Percentiles rank a stretch among this genome's conserved stretches.
Conservation (phyloP, 2,113 vertebrate species). For the Lepus americanus region DNA sequence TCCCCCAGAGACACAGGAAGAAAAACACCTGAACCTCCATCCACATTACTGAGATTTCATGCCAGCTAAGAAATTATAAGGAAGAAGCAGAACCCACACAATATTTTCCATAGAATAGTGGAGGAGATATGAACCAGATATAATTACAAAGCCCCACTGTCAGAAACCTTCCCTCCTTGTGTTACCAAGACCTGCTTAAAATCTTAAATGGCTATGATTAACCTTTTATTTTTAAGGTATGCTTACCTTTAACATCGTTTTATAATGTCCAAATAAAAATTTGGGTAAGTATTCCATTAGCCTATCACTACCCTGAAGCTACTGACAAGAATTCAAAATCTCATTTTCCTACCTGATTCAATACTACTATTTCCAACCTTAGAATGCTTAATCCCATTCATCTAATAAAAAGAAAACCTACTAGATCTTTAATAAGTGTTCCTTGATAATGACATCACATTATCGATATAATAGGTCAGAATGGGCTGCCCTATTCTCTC, state of each 20-base stretch:
- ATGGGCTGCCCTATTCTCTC: not conserved
- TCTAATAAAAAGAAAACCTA: not conserved
- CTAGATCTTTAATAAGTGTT: not conserved
- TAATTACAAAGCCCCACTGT: conserved; percentile 43
- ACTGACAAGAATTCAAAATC: conserved; percentile 29
- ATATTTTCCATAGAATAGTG: conserved; percentile 39
- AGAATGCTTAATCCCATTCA: not conserved
- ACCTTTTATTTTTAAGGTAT: not conserved
- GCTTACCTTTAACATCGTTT: conserved; percentile 39
- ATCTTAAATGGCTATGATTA: not conserved
- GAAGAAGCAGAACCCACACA: not conserved
- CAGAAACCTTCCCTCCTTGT: conserved; percentile 40
- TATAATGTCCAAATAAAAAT: conserved; percentile 21
- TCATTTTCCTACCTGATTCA: not conserved
- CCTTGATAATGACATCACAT: not conserved
- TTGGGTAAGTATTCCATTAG: not conserved
- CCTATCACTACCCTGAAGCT: not conserved
- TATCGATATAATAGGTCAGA: not conserved
- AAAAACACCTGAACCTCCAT: not conserved
- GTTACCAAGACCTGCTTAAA: not conserved
- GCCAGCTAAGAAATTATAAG: conserved; percentile 19
- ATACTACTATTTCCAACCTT: conserved; percentile 16
- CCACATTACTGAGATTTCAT: conserved; percentile 29
- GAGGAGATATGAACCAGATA: not conserved
- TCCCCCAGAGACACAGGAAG: not conserved